Percentiles rank a stretch among this genome's conserved stretches.
phyloP scores from a whole-genome alignment of 2,797 vertebrate genomes.

The Tenualosa thibaudeaui region DNA sequence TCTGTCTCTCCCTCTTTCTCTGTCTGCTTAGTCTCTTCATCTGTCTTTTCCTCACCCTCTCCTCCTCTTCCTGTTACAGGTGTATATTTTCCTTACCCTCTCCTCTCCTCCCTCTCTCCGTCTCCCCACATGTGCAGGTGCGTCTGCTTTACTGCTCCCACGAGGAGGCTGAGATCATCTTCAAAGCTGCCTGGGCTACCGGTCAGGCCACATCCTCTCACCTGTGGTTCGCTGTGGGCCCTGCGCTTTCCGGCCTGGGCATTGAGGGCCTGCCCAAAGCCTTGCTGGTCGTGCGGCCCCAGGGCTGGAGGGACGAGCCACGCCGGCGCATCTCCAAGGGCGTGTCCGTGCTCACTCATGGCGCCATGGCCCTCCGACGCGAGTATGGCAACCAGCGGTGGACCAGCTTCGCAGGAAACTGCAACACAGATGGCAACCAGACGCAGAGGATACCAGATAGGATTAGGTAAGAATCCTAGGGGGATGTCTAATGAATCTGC shows the following conservation, averaged over 20 bases:
- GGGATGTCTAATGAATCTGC: neutral
- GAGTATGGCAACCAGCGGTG: slow-evolving; percentile 79
- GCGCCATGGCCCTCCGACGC: slow-evolving; percentile 85
- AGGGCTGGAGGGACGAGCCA: slow-evolving; percentile 80
- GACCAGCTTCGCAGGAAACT: slow-evolving; percentile 85
- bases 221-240: slow-evolving; percentile 92
- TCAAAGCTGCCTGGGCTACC: slow-evolving; percentile 82
- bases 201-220: slow-evolving; percentile 88
- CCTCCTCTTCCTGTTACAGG: neutral
- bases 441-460: slow-evolving; percentile 72
- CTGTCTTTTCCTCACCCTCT: neutral
- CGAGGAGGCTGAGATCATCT: slow-evolving; percentile 86
- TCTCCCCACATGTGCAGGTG: slow-evolving; percentile 66
- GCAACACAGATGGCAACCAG: slow-evolving; percentile 83
- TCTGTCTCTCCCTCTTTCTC: no score
- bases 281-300: slow-evolving; percentile 85
- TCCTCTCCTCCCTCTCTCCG: neutral
- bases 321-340: slow-evolving; percentile 85
- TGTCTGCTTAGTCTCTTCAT: neutral
- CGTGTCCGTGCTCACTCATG: slow-evolving; percentile 89
- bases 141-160: slow-evolving; percentile 92
- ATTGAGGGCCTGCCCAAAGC: slow-evolving; percentile 85
- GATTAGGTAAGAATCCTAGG: slow-evolving; percentile 64
- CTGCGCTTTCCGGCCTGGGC: slow-evolving; percentile 82
- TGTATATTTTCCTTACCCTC: no score